These are phyloP conservation scores for Chrysocyon brachyurus DNA, from an alignment of 2,797 vertebrate species.

Conservation along the genomic window DNA sequence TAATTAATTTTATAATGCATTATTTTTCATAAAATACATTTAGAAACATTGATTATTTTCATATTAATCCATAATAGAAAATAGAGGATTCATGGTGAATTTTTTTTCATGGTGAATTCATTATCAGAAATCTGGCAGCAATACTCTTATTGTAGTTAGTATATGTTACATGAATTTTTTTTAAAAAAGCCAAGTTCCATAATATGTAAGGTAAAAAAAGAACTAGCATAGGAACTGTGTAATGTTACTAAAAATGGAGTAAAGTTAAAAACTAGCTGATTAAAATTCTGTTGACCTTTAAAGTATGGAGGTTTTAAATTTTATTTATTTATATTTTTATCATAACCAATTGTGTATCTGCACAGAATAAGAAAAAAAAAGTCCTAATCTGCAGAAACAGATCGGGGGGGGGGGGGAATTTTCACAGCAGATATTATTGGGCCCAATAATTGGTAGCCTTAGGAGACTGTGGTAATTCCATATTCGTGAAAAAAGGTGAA, in stretches of 20 bases:
- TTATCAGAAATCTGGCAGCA: conserved; percentile 9
- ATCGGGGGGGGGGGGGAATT: neutral
- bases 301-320: neutral
- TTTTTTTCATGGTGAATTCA: neutral
- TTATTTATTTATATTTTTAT: neutral
- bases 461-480: neutral
- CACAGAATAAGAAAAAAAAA: neutral
- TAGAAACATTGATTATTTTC: conserved; percentile 31
- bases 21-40: conserved; percentile 29
- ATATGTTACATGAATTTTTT: neutral
- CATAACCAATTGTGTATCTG: neutral
- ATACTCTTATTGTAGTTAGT: neutral
- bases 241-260: neutral
- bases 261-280: neutral
- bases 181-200: neutral
- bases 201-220: neutral
- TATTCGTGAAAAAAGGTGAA: conserved; percentile 6
- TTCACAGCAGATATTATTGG: neutral
- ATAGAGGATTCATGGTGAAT: neutral
- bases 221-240: neutral
- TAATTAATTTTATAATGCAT: conserved; percentile 37
- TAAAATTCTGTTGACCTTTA: conserved; percentile 18
- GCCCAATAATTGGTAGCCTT: neutral
- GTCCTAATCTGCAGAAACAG: neutral
- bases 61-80: neutral